Evolutionary conservation across 1,140 invertebrate genomes (phyloP), one percentile per base, ranked within the genome.

Genomic region (Eurosta solidaginis): DNA sequence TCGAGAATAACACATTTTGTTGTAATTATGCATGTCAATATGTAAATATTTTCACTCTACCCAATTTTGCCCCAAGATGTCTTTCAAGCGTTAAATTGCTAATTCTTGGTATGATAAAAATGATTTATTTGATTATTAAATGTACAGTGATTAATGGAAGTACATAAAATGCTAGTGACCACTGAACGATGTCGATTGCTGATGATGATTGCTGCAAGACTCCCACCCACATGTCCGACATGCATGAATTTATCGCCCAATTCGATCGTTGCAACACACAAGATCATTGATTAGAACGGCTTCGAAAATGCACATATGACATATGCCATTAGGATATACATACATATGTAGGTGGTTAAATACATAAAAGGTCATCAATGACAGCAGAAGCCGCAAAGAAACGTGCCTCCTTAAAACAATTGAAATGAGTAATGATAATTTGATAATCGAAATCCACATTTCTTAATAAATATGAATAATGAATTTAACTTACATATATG

Each of bases 41-140:
- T 63, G 54, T 63, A n/a, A n/a, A n/a, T 2, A 12, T 14, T 47
- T 47, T 47, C 45, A 5, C 45, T 47, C 1, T 47, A n/a, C 45
- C 7, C 45, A 47, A 47, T 12, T 12, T 33, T 1, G 14, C 9
- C 33, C 59, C n/a, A 68, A 68, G 59, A 68, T 20, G 0, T n/a
- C 6, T 40, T 68, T 22, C 33, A 6, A 68, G 59, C 59, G 59
- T 42, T 68, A 40, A 68, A 68, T 68, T 36, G 59, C 33, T 40
- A 68, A 42, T 20, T 68, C 59, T 42, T 68, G n/a, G 59, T 22
- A 68, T 68, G 59, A 68, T 68, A 68, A 33, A 68, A 68, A 40
- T 68, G 59, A 68, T 68, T 68, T 68, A 68, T 40, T 40, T 20
- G 33, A 40, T 40, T 33, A 68, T 68, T 68, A 68, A 68, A 68